These are phyloP conservation scores for Indri indri DNA, from an alignment of 2,113 vertebrate species.

Conservation along the genomic window DNA sequence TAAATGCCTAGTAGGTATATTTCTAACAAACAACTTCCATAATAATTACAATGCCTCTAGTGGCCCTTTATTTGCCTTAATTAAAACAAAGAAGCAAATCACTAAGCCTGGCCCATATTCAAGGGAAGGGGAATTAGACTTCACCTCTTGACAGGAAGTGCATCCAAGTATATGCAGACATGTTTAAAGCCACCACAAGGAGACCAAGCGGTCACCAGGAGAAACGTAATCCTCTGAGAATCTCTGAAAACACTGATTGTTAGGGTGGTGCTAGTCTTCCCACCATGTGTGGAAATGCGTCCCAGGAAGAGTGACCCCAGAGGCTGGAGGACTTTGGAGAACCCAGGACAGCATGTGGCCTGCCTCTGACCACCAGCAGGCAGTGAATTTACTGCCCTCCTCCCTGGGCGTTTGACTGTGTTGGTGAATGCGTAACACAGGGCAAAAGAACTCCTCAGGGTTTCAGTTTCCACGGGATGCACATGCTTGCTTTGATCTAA, in stretches of 20 bases:
- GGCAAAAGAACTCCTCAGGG: background rate
- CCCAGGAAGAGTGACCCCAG: background rate
- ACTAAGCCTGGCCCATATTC: background rate
- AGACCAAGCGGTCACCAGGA: background rate
- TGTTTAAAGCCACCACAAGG: background rate
- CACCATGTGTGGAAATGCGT: background rate
- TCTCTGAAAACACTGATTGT: background rate
- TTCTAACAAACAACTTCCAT: background rate
- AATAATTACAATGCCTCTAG: background rate
- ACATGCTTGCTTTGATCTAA: background rate
- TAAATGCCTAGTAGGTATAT: background rate
- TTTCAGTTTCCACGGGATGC: background rate
- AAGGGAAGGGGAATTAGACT: background rate
- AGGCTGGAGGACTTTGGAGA: background rate
- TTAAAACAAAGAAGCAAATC: background rate
- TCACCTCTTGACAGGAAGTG: background rate
- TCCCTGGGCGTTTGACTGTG: rapidly evolving
- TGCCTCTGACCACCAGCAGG: background rate
- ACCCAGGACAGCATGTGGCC: background rate
- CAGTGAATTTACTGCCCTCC: background rate
- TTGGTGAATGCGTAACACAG: background rate
- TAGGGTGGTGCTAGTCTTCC: background rate
- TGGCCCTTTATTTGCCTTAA: background rate
- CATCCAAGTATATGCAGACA: background rate
- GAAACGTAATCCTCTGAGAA: background rate